Evolutionary conservation across 2,113 vertebrate genomes (phyloP).

Genomic region (Chrysemys picta): DNA sequence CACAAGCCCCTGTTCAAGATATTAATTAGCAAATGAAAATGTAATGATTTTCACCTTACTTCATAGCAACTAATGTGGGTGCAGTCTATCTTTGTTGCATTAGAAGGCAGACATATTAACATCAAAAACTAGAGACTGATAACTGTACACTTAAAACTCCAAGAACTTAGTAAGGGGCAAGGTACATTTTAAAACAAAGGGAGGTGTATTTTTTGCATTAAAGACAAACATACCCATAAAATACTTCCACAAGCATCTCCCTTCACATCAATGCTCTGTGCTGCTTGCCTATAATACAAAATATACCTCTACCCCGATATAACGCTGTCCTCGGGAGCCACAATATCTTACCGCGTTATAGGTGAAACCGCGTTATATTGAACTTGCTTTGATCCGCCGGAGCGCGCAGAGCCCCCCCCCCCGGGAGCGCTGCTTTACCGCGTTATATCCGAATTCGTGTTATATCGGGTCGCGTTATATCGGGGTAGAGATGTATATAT

Average conservation of each 20-base stretch:
- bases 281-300: background rate
- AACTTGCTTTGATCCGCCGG: too few species aligned
- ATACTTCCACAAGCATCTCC: background rate
- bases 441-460: too few species aligned
- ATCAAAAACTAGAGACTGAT: background rate
- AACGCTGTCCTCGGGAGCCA: too few species aligned
- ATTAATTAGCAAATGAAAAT: background rate
- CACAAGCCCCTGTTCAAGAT: background rate
- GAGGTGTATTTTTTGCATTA: background rate
- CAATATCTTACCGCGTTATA: too few species aligned
- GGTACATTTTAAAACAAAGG: background rate
- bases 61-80: background rate
- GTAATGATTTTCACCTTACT: background rate
- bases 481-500: too few species aligned
- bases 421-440: too few species aligned
- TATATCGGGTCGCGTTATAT: too few species aligned
- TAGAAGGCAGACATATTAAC: background rate
- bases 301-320: too few species aligned
- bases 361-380: too few species aligned
- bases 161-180: background rate
- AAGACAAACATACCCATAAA: background rate
- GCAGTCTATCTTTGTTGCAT: background rate
- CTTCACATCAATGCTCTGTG: background rate
- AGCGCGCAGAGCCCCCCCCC: too few species aligned
- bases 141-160: background rate